Conservation (phyloP, 2,888 invertebrate species). For the Drosophila ezoana region DNA sequence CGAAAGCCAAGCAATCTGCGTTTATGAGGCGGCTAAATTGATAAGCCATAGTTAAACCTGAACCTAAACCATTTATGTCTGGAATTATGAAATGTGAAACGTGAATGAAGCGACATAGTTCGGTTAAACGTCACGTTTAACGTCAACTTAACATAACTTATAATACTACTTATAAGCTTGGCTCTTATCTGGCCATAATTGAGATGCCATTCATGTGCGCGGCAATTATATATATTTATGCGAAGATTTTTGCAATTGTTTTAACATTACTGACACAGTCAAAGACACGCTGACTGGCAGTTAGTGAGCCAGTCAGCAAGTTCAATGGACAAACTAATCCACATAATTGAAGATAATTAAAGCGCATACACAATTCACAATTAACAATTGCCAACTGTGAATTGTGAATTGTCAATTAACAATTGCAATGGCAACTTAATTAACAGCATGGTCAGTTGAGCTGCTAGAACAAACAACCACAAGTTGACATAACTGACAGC, state of each 20-base stretch:
- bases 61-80: not conserved
- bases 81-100: slow-evolving; percentile 4
- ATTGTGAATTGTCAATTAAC: slow-evolving; percentile 10
- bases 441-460: slow-evolving; percentile 25
- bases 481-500: slow-evolving; percentile 36
- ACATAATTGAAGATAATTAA: slow-evolving; percentile 32
- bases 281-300: not conserved
- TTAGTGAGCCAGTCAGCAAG: slow-evolving; percentile 20
- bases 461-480: slow-evolving; percentile 38
- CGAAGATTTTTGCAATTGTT: slow-evolving; percentile 17
- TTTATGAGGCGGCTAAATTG: too few species aligned
- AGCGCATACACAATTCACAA: slow-evolving; percentile 24
- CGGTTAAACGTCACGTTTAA: slow-evolving; percentile 18
- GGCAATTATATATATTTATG: slow-evolving; percentile 9
- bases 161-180: slow-evolving; percentile 7
- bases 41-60: not conserved
- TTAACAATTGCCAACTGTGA: slow-evolving; percentile 11
- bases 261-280: slow-evolving; percentile 18
- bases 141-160: too few species aligned
- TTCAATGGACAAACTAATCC: slow-evolving; percentile 40
- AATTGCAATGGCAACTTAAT: slow-evolving; percentile 40
- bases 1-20: too few species aligned
- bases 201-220: slow-evolving; percentile 24
- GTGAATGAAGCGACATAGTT: slow-evolving; percentile 3
- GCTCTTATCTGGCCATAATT: slow-evolving; percentile 15